Percentiles rank a stretch among this genome's conserved stretches.
phyloP scores from a whole-genome alignment of 2,797 vertebrate genomes.

The Poeciliopsis turneri region DNA sequence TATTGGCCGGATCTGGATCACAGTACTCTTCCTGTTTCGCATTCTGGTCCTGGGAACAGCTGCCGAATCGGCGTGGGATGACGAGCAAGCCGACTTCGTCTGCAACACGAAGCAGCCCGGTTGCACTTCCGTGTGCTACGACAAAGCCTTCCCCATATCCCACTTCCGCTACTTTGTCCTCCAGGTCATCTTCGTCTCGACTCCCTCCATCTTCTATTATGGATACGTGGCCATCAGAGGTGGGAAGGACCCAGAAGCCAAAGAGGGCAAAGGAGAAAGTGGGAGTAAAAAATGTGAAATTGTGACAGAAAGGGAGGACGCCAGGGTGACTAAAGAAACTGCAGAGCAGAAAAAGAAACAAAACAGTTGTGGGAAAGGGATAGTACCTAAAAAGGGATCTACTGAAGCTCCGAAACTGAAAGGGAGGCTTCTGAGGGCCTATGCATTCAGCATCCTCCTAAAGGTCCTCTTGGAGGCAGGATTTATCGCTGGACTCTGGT shows the following conservation, averaged over 20 bases:
- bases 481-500: conserved; percentile 83
- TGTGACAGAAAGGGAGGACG: neutral
- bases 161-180: conserved; percentile 87
- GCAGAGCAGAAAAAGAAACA: conserved; percentile 55
- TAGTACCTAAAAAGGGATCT: conserved; percentile 16
- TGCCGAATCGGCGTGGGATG: conserved; percentile 85
- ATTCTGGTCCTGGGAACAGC: conserved; percentile 83
- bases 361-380: conserved; percentile 41
- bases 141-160: conserved; percentile 86
- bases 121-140: conserved; percentile 84
- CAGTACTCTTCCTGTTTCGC: conserved; percentile 86
- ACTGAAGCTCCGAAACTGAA: conserved; percentile 69
- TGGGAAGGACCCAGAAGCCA: conserved; percentile 26
- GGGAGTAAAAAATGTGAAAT: conserved; percentile 7
- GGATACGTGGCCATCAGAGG: conserved; percentile 79
- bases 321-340: conserved; percentile 19
- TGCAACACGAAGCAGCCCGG: conserved; percentile 86
- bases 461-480: conserved; percentile 81
- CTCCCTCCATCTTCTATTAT: conserved; percentile 85
- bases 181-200: conserved; percentile 86
- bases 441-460: conserved; percentile 77
- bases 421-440: conserved; percentile 78
- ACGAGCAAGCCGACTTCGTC: conserved; percentile 82
- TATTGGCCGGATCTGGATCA: conserved; percentile 85
- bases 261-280: conserved; percentile 22